Conservation (phyloP, 2,113 vertebrate genomes). For the Psephotus haematonotus region DNA sequence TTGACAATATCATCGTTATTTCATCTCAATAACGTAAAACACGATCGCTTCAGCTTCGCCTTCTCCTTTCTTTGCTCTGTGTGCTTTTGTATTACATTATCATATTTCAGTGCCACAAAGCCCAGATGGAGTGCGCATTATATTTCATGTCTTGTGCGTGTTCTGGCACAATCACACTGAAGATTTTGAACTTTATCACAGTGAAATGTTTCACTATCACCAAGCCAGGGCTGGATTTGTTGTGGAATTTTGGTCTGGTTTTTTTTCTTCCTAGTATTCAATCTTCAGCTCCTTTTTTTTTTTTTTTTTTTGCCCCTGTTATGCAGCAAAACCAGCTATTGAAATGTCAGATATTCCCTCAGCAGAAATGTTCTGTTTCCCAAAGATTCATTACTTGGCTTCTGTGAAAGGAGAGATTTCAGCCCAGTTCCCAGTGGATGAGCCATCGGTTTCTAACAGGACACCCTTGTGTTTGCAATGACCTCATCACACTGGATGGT, state of each 20-base stretch:
- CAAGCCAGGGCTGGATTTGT: not conserved
- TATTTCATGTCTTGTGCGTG: not conserved
- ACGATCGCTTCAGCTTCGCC: conserved; percentile 3
- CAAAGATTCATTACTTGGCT: not conserved
- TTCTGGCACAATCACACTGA: conserved; percentile 3
- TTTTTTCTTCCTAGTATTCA: not conserved
- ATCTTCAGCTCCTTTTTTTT: accelerated
- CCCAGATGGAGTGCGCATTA: conserved; percentile 26
- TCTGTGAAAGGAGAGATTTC: not conserved
- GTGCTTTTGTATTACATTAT: conserved; percentile 11
- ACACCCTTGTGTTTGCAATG: not conserved
- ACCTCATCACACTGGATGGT: not conserved
- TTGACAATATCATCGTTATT: conserved; percentile 51
- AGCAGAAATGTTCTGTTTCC: conserved; percentile 5
- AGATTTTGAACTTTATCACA: not conserved
- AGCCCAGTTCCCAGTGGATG: not conserved
- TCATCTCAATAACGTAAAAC: conserved; percentile 30
- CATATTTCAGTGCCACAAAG: conserved; percentile 24
- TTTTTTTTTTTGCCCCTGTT: accelerated
- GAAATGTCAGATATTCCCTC: not conserved
- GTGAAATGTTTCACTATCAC: not conserved
- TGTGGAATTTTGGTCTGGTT: not conserved
- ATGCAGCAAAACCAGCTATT: not conserved
- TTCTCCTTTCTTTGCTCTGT: not conserved
- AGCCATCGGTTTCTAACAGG: not conserved